These are phyloP conservation scores for Agelaius tricolor DNA, from an alignment of 2,113 vertebrate species.

Conservation along the genomic window DNA sequence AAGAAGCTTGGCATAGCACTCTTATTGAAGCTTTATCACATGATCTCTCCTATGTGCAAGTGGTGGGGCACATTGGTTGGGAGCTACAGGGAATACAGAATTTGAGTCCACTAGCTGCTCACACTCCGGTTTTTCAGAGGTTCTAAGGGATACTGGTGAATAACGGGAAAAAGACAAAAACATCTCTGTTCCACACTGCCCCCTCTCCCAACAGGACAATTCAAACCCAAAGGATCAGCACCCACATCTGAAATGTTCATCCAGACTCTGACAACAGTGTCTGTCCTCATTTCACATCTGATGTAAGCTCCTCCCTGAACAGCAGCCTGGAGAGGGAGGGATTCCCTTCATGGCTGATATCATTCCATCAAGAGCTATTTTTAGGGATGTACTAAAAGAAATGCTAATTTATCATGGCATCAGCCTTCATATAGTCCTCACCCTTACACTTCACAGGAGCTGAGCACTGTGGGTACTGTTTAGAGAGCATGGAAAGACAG, in stretches of 20 bases:
- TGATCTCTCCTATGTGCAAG: background rate
- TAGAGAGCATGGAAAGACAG: background rate
- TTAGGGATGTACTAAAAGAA: background rate
- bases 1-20: background rate
- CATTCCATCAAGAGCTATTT: background rate
- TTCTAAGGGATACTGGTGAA: background rate
- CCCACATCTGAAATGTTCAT: background rate
- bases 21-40: background rate
- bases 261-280: background rate
- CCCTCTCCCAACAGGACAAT: background rate
- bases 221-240: background rate
- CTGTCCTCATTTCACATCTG: background rate
- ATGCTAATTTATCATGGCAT: background rate
- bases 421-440: background rate
- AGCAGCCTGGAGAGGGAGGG: background rate
- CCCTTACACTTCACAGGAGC: background rate
- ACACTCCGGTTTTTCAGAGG: background rate
- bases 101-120: background rate
- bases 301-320: background rate
- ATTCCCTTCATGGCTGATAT: background rate
- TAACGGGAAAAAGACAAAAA: background rate
- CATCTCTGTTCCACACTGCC: background rate
- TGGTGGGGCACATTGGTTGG: background rate
- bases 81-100: background rate
- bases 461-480: background rate